These are phyloP conservation scores for Argynnis bischoffii DNA, from an alignment of 2,888 invertebrate genomes.

Conservation along the genomic window DNA sequence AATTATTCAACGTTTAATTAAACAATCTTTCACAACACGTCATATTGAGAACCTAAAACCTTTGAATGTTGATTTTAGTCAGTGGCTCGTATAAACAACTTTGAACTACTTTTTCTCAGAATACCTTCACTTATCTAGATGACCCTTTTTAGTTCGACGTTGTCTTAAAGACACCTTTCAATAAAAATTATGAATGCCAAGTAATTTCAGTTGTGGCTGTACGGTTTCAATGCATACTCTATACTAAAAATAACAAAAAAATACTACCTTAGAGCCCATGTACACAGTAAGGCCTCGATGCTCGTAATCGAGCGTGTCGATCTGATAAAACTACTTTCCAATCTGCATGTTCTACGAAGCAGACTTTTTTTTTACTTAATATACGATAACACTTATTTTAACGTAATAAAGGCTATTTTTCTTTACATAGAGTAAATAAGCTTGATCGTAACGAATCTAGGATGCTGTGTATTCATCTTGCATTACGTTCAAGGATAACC, in stretches of 20 bases:
- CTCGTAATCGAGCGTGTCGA: conserved; percentile 42
- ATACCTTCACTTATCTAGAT: too few relatives aligned
- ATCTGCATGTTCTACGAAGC: conserved; percentile 41
- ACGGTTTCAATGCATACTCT: background rate
- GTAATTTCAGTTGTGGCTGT: background rate
- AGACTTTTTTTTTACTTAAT: conserved; percentile 8
- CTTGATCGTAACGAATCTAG: conserved; percentile 5
- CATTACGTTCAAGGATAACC: conserved; percentile 12
- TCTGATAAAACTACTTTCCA: conserved; percentile 50
- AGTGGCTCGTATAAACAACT: too few relatives aligned
- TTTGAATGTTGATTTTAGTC: too few relatives aligned
- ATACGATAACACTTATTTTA: conserved; percentile 12
- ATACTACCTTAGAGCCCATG: conserved; percentile 1
- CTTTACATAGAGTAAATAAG: background rate
- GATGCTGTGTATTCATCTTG: conserved; percentile 10
- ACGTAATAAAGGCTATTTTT: conserved; percentile 7
- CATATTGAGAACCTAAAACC: too few relatives aligned
- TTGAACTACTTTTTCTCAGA: too few relatives aligned
- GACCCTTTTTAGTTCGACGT: too few relatives aligned
- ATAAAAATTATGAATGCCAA: too few relatives aligned
- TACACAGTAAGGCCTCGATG: conserved; percentile 26
- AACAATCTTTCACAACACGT: too few relatives aligned
- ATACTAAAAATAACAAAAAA: conserved; percentile 2
- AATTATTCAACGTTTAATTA: too few relatives aligned
- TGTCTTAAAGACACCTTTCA: too few relatives aligned